Evolutionary conservation across 1,140 invertebrate genomes (phyloP).

Genomic region (Sinonovacula constricta): DNA sequence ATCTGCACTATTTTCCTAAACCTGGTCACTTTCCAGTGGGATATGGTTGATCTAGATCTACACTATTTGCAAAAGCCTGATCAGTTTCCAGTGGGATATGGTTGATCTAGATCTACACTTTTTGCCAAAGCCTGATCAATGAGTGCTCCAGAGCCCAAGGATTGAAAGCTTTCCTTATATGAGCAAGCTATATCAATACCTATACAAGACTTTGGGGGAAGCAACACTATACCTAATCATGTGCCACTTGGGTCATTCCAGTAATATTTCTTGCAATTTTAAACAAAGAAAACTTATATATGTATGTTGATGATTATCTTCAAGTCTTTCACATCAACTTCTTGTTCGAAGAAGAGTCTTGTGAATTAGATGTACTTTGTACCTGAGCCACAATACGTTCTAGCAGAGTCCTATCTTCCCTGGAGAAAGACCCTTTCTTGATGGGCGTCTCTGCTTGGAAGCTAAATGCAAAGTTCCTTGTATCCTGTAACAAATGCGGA

Average conservation of each 20-base stretch:
- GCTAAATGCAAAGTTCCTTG: conserved; percentile 71
- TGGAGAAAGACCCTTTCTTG: conserved; percentile 67
- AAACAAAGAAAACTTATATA: not conserved
- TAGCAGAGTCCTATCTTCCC: conserved; percentile 70
- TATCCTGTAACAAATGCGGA: conserved; percentile 75
- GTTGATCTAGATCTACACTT: too few species aligned
- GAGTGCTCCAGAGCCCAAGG: too few species aligned
- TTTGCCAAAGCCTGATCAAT: too few species aligned
- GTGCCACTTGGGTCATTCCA: not conserved
- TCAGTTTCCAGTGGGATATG: too few species aligned
- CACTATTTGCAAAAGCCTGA: too few species aligned
- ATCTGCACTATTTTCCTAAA: too few species aligned
- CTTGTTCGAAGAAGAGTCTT: conserved; percentile 2
- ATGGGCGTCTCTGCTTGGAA: conserved; percentile 76
- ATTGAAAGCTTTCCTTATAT: too few species aligned
- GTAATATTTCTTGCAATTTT: not conserved
- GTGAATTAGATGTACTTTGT: not conserved
- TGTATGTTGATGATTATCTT: not conserved
- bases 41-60: too few species aligned
- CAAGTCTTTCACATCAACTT: not conserved
- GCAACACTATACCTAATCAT: not conserved
- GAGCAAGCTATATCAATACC: too few species aligned
- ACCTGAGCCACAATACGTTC: conserved; percentile 76
- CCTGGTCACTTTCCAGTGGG: too few species aligned
- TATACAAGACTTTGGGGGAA: too few species aligned